These are phyloP conservation scores for Parnassius apollo DNA, from an alignment of 2,888 invertebrate species.

Conservation along the genomic window DNA sequence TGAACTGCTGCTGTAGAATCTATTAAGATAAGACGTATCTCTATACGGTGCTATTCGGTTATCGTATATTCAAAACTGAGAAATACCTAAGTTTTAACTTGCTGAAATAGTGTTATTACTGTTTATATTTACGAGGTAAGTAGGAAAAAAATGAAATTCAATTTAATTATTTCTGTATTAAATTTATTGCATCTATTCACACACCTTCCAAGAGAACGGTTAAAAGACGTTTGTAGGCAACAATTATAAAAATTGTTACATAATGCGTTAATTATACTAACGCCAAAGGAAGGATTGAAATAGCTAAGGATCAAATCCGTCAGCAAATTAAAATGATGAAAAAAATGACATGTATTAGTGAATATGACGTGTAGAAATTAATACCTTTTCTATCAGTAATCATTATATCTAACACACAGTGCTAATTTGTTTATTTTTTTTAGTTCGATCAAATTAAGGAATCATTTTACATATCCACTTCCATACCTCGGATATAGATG, in stretches of 20 bases:
- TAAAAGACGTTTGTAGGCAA: conserved; percentile 64
- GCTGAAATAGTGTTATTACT: not conserved
- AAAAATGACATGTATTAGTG: conserved; percentile 13
- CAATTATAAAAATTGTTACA: conserved; percentile 35
- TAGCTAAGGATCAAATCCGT: conserved; percentile 17
- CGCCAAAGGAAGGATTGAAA: conserved; percentile 5
- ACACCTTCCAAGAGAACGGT: conserved; percentile 76
- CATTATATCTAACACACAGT: conserved; percentile 38
- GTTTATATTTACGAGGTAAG: not conserved
- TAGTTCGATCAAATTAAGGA: conserved; percentile 13
- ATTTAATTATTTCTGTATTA: conserved; percentile 71
- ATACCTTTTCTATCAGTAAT: conserved; percentile 18
- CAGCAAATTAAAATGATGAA: conserved; percentile 11
- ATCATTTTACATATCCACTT: conserved; percentile 28
- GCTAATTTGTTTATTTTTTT: conserved; percentile 33
- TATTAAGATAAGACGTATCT: not conserved
- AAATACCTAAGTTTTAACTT: not conserved
- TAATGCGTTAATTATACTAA: conserved; percentile 13
- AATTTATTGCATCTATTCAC: conserved; percentile 83
- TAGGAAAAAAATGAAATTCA: conserved; percentile 40
- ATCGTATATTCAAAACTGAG: not conserved
- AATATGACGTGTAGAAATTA: conserved; percentile 13
- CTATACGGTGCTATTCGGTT: not conserved
- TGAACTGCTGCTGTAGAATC: not conserved
- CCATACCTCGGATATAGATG: conserved; percentile 32